phyloP scores from a whole-genome alignment of 2,888 invertebrate species.

The Himalopsyche japonica region DNA sequence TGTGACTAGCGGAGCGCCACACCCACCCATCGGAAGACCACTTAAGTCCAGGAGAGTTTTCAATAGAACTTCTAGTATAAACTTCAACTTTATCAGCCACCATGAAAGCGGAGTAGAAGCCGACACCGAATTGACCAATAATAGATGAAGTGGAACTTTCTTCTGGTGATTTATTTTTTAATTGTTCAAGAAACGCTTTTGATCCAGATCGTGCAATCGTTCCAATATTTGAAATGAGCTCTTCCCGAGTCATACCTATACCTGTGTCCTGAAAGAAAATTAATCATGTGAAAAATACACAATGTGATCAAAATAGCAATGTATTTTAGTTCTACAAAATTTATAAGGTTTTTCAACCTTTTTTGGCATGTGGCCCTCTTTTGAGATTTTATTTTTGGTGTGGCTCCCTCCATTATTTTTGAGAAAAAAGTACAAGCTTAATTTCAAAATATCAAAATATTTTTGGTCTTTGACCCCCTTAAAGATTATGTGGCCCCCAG shows the following conservation, averaged over 20 bases:
- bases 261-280: slow-evolving; percentile 74
- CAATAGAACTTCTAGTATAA: slow-evolving; percentile 73
- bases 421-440: no score
- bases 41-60: slow-evolving; percentile 71
- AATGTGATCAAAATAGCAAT: no score
- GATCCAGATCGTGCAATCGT: slow-evolving; percentile 96
- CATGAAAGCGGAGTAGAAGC: slow-evolving; percentile 98
- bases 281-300: no score
- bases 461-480: no score
- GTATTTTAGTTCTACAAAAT: no score
- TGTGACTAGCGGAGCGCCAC: neutral
- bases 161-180: slow-evolving; percentile 68
- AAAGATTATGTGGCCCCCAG: no score
- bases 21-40: slow-evolving; percentile 91
- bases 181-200: slow-evolving; percentile 86
- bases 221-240: slow-evolving; percentile 87
- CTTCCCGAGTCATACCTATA: slow-evolving; percentile 93
- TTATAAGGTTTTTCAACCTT: no score
- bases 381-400: no score
- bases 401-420: no score
- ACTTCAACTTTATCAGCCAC: slow-evolving; percentile 95
- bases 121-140: slow-evolving; percentile 97
- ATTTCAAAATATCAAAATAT: no score
- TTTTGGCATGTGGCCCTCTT: no score
- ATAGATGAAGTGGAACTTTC: slow-evolving; percentile 72